Conservation (phyloP, 2,113 vertebrate genomes). For the Toxotes jaculatrix region DNA sequence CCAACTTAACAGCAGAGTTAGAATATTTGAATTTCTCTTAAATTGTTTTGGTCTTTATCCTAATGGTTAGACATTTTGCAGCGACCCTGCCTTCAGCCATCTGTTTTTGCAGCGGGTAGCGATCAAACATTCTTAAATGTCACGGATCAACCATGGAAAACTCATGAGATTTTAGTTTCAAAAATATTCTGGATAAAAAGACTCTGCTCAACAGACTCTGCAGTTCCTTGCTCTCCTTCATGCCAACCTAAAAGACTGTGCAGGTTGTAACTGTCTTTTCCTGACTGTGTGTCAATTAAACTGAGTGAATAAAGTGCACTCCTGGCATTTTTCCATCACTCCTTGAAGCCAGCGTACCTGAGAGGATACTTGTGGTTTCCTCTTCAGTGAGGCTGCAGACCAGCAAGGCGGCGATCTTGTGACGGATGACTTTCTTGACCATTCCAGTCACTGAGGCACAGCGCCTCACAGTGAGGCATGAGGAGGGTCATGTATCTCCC, state of each 20-base stretch:
- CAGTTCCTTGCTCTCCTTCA: slow-evolving; percentile 23
- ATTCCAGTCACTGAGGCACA: slow-evolving; percentile 40
- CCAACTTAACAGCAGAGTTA: background rate
- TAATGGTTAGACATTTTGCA: background rate
- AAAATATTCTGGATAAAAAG: slow-evolving; percentile 32
- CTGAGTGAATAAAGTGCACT: slow-evolving; percentile 47
- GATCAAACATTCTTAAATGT: slow-evolving; percentile 39
- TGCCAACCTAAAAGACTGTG: slow-evolving; percentile 17
- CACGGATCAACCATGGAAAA: slow-evolving; percentile 11
- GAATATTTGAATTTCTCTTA: background rate
- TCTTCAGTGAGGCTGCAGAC: slow-evolving; percentile 21
- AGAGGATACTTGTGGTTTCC: slow-evolving; percentile 27
- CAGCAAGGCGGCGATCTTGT: slow-evolving; percentile 8
- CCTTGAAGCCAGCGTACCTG: slow-evolving; percentile 30
- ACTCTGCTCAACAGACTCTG: slow-evolving; percentile 12
- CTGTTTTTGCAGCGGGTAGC: background rate
- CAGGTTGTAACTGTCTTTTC: slow-evolving; percentile 1
- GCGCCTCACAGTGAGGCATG: slow-evolving; percentile 19
- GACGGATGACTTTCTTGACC: slow-evolving; percentile 46
- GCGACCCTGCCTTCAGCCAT: background rate
- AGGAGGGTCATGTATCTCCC: slow-evolving; percentile 48
- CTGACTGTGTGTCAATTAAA: slow-evolving; percentile 43
- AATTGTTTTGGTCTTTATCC: background rate
- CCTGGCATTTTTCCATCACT: slow-evolving; percentile 47
- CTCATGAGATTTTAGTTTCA: slow-evolving; percentile 24